Base-by-base conservation (phyloP, 2,888 invertebrate species). In the Mechanitis mazaeus region DNA sequence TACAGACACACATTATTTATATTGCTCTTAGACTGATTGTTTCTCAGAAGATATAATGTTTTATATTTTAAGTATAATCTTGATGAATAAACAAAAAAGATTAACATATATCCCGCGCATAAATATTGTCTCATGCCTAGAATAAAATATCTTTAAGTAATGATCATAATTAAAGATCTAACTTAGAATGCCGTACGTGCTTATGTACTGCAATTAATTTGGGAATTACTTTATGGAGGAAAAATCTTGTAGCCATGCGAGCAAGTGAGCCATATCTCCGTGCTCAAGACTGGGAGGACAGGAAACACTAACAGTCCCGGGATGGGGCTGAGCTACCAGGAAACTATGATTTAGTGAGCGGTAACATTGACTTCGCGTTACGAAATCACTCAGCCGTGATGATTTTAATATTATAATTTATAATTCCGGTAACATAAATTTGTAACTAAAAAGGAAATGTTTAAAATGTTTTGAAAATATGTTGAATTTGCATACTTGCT, bases 301-400 rank as follows among this genome's bases (percentile, higher is more conserved):
- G 90, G 90, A 91, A 91, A 88, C 83, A 90, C 89, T 91, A 91
- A 89, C 83, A 81, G 80, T 72, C 75, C 78, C 80, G 81, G 77
- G 72, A 75, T 78, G 75, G 74, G 76, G 67, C 71, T 69, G 68
- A 66, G 70, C 75, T 79, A 81, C 79, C 80, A 83, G 84, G 87
- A 79, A 78, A 83, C 82, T 84, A 87, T 88, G 89, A 89, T 87
- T 85, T 87, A 85, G 77, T 76, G 73, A 70, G 72, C 71, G 78
- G 71, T 64, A 59, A 64, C 55, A 59, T 64, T 64, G 54, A 61
- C 38, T 59, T 46, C 53, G 38, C 58, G 6, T 42, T 42, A 42
- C 9, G 42, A 2, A 9, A 42, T 42, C 35, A 35, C 6, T 5
- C 35, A 35, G 4, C 2, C 35, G 42, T 42, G 42, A 42, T 42